Base-by-base conservation (phyloP, 2,888 invertebrate species). In the Acleris cristana region DNA sequence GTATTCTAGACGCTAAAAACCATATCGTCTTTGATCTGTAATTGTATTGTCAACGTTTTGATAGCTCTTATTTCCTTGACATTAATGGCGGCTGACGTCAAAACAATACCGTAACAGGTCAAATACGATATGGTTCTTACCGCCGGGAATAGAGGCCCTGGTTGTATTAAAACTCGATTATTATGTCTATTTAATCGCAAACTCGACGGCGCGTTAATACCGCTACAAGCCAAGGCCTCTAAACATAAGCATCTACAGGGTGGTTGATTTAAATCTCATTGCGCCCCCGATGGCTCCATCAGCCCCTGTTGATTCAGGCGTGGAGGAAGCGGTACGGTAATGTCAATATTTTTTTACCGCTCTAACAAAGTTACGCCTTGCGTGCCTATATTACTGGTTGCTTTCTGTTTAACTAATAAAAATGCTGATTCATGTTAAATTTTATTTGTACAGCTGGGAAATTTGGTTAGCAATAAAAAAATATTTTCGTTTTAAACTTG, bases 341-440 rank as follows among this genome's bases (percentile, higher is more conserved):
- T 19, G 56, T 56, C 56, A 56, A 56, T 44, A 56, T 56, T 56
- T 56, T 56, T 56, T 44, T 56, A 44, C n/a, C 48, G 56, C 56
- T 56, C 56, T 56, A 23, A 44, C 56, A 56, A 56, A 56, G 56
- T 56, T 44, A 56, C 44, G 21, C 56, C 34, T 54, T 55, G 40
- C 16, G 12, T 56, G 23, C 40, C 40, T 56, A 21, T 56, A 56
- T 44, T 21, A 44, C 21, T 21, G 56, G 40, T 14, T 40, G 40
- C 14, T 40, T 16, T 44, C 19, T 55, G 16, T 56, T 56, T 56
- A 44, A 8, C 21, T 8, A 23, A 56, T 8, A 23, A 44, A 55
- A 34, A 19, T 21, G 21, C 14, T 56, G 56, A 55, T 34, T 55
- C 18, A 55, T 21, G 56, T 7, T n/a, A 21, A n/a, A 19, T 12